Base-by-base conservation (phyloP, 2,888 invertebrate genomes). In the Onthophagus sagittarius region DNA sequence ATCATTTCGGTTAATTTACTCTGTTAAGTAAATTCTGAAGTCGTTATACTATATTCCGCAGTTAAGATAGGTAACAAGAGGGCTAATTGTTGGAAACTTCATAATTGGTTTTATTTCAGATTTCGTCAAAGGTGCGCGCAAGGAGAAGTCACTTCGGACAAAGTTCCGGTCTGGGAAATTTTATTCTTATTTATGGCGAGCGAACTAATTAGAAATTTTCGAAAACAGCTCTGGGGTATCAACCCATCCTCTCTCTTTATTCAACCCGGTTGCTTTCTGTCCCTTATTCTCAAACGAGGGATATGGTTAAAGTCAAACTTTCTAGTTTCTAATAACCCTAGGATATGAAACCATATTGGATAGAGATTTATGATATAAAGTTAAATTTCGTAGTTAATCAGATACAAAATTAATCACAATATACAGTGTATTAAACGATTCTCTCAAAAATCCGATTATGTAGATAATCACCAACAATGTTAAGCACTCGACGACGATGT, bases 71-170 rank as follows among this genome's bases (percentile, higher is more conserved):
- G 9, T 53, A 53, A 53, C 39, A 53, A 53, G 39, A 53, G 39
- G 5, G 39, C 11, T 53, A 53, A 53, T 53, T 53, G 39, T 76
- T 76, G 71, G 73, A 67, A 67, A 67, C 67, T 67, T 32, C 31
- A n/a, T 72, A 72, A 72, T 72, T 72, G 72, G 23, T 72, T 72
- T 72, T 67, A 62, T 72, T 72, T 23, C 11, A 67, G 67, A 67
- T 67, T 67, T 23, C 23, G 32, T 23, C 31, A 32, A 32, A n/a
- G 67, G 39, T 53, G 11, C 39, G 39, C 39, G 39, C 7, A 53
- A 53, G 31, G 67, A 67, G 3, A 15, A 9, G 67, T n/a, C 67
- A 67, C 23, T 31, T 64, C 32, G 53, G 5, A 39, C 63, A 23
- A 72, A 39, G n/a, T 72, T 67, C n/a, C 9, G 15, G 53, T 32